Evolutionary conservation across 2,797 vertebrate species (phyloP).

Genomic region (Poecilia velifera): DNA sequence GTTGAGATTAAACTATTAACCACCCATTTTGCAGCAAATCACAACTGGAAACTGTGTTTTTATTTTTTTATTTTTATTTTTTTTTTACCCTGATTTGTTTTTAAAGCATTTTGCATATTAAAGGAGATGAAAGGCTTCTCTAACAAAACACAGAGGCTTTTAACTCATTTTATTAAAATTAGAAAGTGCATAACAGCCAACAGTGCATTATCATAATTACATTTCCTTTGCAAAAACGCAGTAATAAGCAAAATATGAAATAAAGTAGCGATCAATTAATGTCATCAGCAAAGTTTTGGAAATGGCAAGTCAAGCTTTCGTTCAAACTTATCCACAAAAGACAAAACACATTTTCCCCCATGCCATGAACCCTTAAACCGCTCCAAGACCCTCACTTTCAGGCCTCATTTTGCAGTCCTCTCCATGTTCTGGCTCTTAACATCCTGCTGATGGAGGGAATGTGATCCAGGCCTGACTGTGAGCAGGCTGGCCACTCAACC

Average conservation of each 20-base stretch:
- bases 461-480: slow-evolving; percentile 56
- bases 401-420: slow-evolving; percentile 50
- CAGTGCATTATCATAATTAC: slow-evolving; percentile 16
- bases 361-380: slow-evolving; percentile 26
- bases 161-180: slow-evolving; percentile 16
- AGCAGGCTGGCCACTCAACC: slow-evolving; percentile 56
- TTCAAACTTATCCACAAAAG: slow-evolving; percentile 14
- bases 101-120: slow-evolving; percentile 4
- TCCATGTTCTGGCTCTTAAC: slow-evolving; percentile 54
- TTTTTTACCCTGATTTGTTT: neutral
- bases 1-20: neutral
- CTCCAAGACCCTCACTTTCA: slow-evolving; percentile 22
- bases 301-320: slow-evolving; percentile 16
- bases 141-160: slow-evolving; percentile 11
- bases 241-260: neutral
- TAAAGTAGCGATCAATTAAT: slow-evolving; percentile 21
- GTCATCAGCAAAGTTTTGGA: slow-evolving; percentile 31
- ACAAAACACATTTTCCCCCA: slow-evolving; percentile 48
- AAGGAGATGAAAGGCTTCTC: slow-evolving; percentile 23
- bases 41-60: neutral
- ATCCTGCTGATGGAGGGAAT: slow-evolving; percentile 64
- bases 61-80: too few species aligned
- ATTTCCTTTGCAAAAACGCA: slow-evolving; percentile 14
- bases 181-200: slow-evolving; percentile 11
- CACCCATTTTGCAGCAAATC: neutral